Evolutionary conservation across 2,888 invertebrate species (phyloP), one percentile per base, ranked within the genome.

Genomic region (Patella ulyssiponensis): DNA sequence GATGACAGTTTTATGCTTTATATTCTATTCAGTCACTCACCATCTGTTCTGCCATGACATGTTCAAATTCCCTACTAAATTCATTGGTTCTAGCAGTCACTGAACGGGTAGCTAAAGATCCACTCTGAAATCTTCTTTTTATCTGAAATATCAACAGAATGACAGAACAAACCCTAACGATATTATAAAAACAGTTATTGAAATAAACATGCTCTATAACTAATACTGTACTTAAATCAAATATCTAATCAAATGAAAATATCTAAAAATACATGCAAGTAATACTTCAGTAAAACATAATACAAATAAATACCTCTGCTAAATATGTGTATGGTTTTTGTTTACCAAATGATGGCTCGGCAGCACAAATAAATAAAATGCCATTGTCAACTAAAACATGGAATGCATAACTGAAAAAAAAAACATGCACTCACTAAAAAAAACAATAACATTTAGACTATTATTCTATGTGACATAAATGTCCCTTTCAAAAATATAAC

Each of bases 331-430:
- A 90, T 23, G 91, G 88, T 77, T 86, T 83, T 58, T 83, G 81
- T 71, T 89, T 88, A 58, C 86, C 85, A 80, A 88, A 85, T 5
- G 85, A 86, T 27, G 85, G 81, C 71, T 87, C 86, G 23, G 89
- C 86, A 51, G 87, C 89, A 86, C 90, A 90, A 81, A 91, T 81
- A 81, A 86, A 91, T 69, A 91, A 86, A 44, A 91, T 85, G 54
- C 90, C 91, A 86, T 90, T 89, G 72, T 90, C 89, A 71, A 91
- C 87, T 77, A 90, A 78, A 80, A 90, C 89, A 81, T 91, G 90
- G 81, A 89, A 90, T 75, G 85, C 84, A 82, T 87, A 88, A 79
- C 91, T 90, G 87, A 81, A 88, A 87, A 58, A 70, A 11, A 64
- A 14, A 64, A 64, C 20, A n/a, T 12, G 23, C 44, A 44, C 33